Evolutionary conservation across 2,797 vertebrate genomes (phyloP), one percentile per base, ranked within the genome.

Genomic region (Premnoplex brunnescens): DNA sequence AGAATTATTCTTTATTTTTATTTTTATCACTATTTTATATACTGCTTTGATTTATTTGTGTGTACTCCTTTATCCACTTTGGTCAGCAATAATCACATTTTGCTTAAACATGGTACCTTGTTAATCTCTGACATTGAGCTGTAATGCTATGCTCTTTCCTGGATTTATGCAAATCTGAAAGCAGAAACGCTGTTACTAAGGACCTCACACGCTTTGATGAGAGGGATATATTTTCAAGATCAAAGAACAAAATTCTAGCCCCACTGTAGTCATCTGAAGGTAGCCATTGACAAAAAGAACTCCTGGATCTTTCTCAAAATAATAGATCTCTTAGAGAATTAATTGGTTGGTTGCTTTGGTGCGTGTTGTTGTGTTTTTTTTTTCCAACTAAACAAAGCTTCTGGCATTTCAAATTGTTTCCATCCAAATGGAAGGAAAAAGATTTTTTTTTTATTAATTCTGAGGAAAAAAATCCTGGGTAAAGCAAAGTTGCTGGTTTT

Each of bases 91-190:
- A 91, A 92, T 87, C 62, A 82, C 27, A 41, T 60, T 77, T 80
- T 58, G n/a, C 60, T 94, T 89, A 85, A 89, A 63, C 5, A 3
- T 54, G 34, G 37, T 41, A 74, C 67, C 71, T 77, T 85, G 68
- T 67, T 97, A 92, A 94, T 89, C 68, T 71, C 56, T 94, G 85
- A 89, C 84, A 92, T 34, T 68, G 81, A 92, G 60, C 74, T 71
- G 44, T 85, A 78, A 76, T n/a, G 30, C 27, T 84, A 10, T 1
- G 3, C 26, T 71, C 36, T 59, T 89, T 43, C 64, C 64, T 89
- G 75, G 64, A 64, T 73, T 94, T 89, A 87, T 86, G 74, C 72
- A 96, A 95, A 93, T 92, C 28, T 51, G 56, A 87, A 93, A 83
- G 74, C 41, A 89, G 49, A 81, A 89, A 89, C 54, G 63, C 18